Evolutionary conservation across 2,797 vertebrate species (phyloP).

Genomic region (Streptopelia turtur): DNA sequence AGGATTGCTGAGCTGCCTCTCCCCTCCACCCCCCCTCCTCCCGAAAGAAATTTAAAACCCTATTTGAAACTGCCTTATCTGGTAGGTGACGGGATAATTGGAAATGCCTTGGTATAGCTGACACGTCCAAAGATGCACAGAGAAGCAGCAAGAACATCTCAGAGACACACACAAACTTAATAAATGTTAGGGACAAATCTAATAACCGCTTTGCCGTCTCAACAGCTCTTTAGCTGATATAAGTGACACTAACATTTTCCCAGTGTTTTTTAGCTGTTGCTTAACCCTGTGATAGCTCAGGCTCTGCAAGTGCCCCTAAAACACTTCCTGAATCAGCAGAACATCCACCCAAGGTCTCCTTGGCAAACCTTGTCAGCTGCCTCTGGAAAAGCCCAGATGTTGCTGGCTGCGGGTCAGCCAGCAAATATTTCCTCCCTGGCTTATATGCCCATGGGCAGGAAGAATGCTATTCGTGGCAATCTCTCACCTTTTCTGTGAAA

Average conservation of each 20-base stretch:
- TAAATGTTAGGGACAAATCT: not conserved
- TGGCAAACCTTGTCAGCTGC: not conserved
- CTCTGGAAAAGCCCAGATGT: not conserved
- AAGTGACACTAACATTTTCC: not conserved
- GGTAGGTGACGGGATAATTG: not conserved
- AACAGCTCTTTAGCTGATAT: not conserved
- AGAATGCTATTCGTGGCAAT: slow-evolving; percentile 7
- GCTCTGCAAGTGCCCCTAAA: not conserved
- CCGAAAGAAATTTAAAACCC: not conserved
- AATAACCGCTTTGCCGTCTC: not conserved
- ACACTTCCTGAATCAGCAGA: not conserved
- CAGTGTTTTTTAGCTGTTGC: not conserved
- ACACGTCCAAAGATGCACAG: not conserved
- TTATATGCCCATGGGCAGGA: not conserved
- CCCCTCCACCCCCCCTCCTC: no score
- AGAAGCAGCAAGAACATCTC: not conserved
- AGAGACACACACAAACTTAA: not conserved
- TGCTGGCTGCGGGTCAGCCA: not conserved
- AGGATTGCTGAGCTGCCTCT: not conserved
- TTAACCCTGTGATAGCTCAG: not conserved
- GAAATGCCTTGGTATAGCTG: not conserved
- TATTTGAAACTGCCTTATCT: not conserved
- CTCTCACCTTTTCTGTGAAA: not conserved
- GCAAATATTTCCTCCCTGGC: not conserved
- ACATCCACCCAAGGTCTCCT: not conserved